phyloP scores from a whole-genome alignment of 2,797 vertebrate species.

The Eutrigla gurnardus region DNA sequence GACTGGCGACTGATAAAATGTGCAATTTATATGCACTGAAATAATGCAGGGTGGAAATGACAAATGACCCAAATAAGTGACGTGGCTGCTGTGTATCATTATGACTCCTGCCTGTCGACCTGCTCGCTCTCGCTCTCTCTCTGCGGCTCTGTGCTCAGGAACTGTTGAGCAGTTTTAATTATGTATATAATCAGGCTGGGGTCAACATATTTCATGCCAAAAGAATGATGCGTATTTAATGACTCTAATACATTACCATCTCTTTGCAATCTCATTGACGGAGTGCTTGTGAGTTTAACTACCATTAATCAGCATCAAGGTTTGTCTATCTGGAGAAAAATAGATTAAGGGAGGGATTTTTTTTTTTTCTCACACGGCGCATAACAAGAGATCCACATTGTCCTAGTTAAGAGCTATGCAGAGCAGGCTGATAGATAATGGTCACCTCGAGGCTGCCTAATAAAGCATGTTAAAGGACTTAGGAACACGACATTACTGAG shows the following conservation, averaged over 20 bases:
- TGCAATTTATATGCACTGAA: slow-evolving; percentile 81
- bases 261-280: slow-evolving; percentile 87
- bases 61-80: slow-evolving; percentile 84
- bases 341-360: slow-evolving; percentile 87
- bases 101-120: slow-evolving; percentile 80
- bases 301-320: slow-evolving; percentile 89
- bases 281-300: slow-evolving; percentile 87
- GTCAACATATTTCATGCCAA: slow-evolving; percentile 93
- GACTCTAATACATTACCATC: slow-evolving; percentile 90
- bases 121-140: slow-evolving; percentile 62
- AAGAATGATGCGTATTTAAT: slow-evolving; percentile 92
- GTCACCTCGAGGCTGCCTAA: slow-evolving; percentile 98
- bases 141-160: slow-evolving; percentile 75
- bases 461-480: slow-evolving; percentile 98
- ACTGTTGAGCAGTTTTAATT: slow-evolving; percentile 89
- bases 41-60: slow-evolving; percentile 76
- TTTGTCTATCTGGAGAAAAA: slow-evolving; percentile 89
- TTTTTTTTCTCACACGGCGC: slow-evolving; percentile 83
- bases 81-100: slow-evolving; percentile 79
- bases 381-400: slow-evolving; percentile 86
- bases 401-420: slow-evolving; percentile 87
- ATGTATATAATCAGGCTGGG: slow-evolving; percentile 90
- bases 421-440: slow-evolving; percentile 95
- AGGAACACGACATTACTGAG: slow-evolving; percentile 93
- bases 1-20: slow-evolving; percentile 75